Conservation (phyloP, 2,888 invertebrate genomes). For the Mythimna vitellina region DNA sequence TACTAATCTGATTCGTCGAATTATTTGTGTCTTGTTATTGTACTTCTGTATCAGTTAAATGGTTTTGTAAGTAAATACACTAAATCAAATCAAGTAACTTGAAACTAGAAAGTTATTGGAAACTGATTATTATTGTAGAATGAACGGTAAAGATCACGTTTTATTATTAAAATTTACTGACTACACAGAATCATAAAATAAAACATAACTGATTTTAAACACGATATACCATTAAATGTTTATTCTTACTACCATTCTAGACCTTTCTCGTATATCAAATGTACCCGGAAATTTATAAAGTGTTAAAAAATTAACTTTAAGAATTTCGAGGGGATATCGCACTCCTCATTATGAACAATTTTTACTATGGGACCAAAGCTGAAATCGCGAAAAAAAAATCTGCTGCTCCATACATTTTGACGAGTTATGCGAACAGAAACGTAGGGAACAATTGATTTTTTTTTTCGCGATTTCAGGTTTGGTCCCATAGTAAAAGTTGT, state of each 20-base stretch:
- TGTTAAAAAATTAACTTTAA: no score
- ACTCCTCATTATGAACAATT: no score
- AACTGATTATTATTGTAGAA: slow-evolving; percentile 34
- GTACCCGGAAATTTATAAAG: neutral
- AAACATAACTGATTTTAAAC: slow-evolving; percentile 13
- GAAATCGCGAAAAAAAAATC: no score
- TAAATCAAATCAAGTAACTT: slow-evolving; percentile 41
- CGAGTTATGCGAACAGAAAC: no score
- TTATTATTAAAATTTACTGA: slow-evolving; percentile 23
- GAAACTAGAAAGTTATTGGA: slow-evolving; percentile 51
- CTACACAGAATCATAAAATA: slow-evolving; percentile 24
- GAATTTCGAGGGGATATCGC: no score
- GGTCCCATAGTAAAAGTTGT: no score
- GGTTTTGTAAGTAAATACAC: neutral
- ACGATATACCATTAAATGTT: slow-evolving; percentile 23
- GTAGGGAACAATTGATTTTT: no score
- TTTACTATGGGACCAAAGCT: no score
- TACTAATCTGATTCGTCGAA: no score
- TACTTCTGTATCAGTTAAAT: slow-evolving; percentile 19
- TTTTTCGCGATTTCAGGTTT: no score
- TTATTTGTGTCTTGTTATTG: neutral
- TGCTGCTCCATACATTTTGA: no score
- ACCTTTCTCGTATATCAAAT: neutral
- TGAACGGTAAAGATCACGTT: slow-evolving; percentile 47
- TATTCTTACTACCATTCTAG: neutral